Percentiles rank a stretch among this genome's conserved stretches.
Evolutionary conservation across 1,140 invertebrate genomes (phyloP).

Genomic region (Caenorhabditis inopinata): DNA sequence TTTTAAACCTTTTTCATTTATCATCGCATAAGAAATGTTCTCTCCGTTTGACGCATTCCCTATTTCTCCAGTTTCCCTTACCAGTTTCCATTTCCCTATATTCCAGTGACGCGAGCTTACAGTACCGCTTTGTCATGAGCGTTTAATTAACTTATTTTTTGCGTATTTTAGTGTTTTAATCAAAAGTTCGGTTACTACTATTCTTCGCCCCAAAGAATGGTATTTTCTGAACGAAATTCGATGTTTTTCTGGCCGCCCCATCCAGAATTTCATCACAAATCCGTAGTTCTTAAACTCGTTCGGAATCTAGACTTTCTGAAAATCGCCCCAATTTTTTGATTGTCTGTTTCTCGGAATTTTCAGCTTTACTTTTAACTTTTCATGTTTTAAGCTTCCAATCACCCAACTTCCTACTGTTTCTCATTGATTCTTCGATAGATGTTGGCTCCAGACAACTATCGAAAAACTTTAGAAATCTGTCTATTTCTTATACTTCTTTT

Average conservation of each 20-base stretch:
- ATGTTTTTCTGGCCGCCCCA: not conserved
- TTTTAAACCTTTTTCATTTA: not conserved
- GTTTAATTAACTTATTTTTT: constrained; percentile 2
- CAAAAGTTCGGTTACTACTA: too few species aligned
- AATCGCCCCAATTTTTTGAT: constrained; percentile 3
- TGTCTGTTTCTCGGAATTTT: not conserved
- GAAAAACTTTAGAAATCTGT: not conserved
- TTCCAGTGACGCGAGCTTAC: constrained; percentile 14
- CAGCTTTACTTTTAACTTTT: constrained; percentile 29
- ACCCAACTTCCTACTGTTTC: not conserved
- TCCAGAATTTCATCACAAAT: not conserved
- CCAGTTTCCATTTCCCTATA: constrained; percentile 1
- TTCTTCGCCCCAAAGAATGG: constrained; percentile 17
- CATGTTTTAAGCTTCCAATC: constrained; percentile 17
- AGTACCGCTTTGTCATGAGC: not conserved
- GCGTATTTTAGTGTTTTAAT: not conserved
- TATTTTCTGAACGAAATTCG: not conserved
- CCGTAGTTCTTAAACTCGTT: not conserved
- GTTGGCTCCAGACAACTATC: not conserved
- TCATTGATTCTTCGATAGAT: not conserved
- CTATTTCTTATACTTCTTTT: not conserved
- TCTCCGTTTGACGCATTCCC: not conserved
- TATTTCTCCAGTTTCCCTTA: not conserved
- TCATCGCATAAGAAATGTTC: not conserved
- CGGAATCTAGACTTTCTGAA: not conserved